These are phyloP conservation scores for Cryptoblepharus egeriae DNA, from an alignment of 2,797 vertebrate species.

Conservation along the genomic window DNA sequence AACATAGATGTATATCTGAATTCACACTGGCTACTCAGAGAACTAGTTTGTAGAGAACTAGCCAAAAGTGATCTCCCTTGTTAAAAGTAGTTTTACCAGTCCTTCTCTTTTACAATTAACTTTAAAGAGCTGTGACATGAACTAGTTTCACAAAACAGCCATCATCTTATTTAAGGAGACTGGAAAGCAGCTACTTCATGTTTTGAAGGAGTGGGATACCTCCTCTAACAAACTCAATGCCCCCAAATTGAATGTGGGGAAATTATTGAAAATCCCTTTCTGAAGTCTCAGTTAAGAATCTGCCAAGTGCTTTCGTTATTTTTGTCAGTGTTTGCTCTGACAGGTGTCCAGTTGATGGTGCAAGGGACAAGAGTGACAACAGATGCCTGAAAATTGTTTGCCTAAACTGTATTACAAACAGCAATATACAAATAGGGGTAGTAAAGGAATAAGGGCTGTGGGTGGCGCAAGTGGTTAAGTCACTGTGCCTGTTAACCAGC, in stretches of 20 bases:
- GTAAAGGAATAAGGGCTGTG: no score
- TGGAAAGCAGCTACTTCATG: slow-evolving; percentile 28
- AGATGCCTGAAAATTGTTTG: no score
- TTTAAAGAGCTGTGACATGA: slow-evolving; percentile 38
- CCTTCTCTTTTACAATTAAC: slow-evolving; percentile 50
- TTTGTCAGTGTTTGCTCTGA: no score
- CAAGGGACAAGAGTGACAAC: no score
- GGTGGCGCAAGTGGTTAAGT: no score
- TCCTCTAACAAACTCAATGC: no score
- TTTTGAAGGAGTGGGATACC: slow-evolving; percentile 12
- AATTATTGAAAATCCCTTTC: slow-evolving; percentile 47
- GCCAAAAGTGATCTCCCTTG: neutral
- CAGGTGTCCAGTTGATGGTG: no score
- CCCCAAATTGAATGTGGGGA: no score
- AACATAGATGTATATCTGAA: neutral
- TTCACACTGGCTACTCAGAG: neutral
- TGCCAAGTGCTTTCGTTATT: slow-evolving; percentile 59
- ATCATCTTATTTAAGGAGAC: slow-evolving; percentile 14
- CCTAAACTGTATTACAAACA: no score
- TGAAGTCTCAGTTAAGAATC: slow-evolving; percentile 38
- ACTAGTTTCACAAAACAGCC: slow-evolving; percentile 1
- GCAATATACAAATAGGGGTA: no score
- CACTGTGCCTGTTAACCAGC: no score
- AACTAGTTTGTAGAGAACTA: no score
- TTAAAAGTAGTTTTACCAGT: slow-evolving; percentile 7